Conservation (phyloP, 2,797 vertebrate species). For the Apodemus agrarius region DNA sequence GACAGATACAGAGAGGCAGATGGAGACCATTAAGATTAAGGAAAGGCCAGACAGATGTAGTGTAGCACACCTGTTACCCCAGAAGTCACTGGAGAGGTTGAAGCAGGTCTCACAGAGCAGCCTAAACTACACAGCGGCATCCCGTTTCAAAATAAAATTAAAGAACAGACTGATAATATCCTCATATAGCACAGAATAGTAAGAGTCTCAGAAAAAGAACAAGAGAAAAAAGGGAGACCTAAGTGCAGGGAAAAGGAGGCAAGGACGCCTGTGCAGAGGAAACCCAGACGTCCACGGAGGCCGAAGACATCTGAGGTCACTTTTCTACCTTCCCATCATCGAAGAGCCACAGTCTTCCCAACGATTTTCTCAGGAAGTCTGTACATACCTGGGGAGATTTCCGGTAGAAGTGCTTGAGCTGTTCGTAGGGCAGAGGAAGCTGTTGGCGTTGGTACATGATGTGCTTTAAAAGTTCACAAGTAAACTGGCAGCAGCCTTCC, state of each 20-base stretch:
- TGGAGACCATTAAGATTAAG: background rate
- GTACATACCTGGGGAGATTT: slow-evolving; percentile 81
- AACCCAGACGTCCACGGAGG: background rate
- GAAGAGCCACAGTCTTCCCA: background rate
- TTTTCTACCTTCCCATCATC: background rate
- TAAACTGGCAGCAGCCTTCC: slow-evolving; percentile 93
- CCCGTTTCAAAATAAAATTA: background rate
- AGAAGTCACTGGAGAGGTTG: background rate
- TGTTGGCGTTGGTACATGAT: slow-evolving; percentile 96
- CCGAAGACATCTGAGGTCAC: background rate
- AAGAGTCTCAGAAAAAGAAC: slow-evolving; percentile 17
- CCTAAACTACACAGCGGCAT: background rate
- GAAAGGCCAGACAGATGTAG: background rate
- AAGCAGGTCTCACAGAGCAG: background rate
- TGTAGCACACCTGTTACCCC: background rate
- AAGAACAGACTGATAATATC: background rate
- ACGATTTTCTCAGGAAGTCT: background rate
- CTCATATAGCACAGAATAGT: background rate
- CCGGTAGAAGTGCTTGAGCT: slow-evolving; percentile 91
- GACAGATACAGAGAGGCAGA: background rate
- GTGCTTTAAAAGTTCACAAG: slow-evolving; percentile 96
- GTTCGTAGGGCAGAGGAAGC: slow-evolving; percentile 96
- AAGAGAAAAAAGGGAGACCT: background rate
- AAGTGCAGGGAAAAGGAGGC: background rate
- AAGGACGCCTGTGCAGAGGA: background rate